Conservation (phyloP, 2,113 vertebrate species). For the Panthera leo region DNA sequence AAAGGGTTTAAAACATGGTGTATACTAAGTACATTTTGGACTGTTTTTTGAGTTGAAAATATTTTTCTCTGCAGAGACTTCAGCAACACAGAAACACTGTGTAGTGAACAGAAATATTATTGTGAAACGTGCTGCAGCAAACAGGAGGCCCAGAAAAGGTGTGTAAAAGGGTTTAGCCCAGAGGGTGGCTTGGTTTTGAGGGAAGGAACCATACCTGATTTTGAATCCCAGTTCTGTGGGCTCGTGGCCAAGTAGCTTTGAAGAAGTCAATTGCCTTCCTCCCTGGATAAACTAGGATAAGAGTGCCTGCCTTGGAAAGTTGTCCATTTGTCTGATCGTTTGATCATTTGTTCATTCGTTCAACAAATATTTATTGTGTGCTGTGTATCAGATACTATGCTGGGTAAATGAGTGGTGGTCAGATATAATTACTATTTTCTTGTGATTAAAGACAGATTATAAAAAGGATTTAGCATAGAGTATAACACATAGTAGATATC, state of each 20-base stretch:
- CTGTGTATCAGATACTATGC: fast-evolving
- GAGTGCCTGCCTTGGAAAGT: background rate
- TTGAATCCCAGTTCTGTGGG: background rate
- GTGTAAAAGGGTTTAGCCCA: slow-evolving; percentile 31
- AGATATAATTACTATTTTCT: background rate
- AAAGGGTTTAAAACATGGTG: background rate
- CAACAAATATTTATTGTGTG: background rate
- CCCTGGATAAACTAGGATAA: background rate
- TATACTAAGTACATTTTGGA: background rate
- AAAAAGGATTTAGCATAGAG: background rate
- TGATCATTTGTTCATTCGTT: background rate
- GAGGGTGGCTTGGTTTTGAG: background rate
- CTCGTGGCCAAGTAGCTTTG: background rate
- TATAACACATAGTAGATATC: background rate
- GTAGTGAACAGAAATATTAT: slow-evolving; percentile 98
- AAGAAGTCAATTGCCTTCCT: background rate
- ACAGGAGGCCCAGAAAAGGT: slow-evolving; percentile 98
- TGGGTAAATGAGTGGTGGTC: background rate
- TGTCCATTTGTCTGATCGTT: background rate
- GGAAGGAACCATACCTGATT: background rate
- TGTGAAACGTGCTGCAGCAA: slow-evolving; percentile 99
- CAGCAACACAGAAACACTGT: slow-evolving; percentile 98
- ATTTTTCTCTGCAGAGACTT: slow-evolving; percentile 91
- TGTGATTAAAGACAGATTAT: background rate
- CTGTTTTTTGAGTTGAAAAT: slow-evolving; percentile 46